These are phyloP conservation scores for Trichoplusia ni DNA, from an alignment of 1,140 invertebrate genomes.

Conservation along the genomic window DNA sequence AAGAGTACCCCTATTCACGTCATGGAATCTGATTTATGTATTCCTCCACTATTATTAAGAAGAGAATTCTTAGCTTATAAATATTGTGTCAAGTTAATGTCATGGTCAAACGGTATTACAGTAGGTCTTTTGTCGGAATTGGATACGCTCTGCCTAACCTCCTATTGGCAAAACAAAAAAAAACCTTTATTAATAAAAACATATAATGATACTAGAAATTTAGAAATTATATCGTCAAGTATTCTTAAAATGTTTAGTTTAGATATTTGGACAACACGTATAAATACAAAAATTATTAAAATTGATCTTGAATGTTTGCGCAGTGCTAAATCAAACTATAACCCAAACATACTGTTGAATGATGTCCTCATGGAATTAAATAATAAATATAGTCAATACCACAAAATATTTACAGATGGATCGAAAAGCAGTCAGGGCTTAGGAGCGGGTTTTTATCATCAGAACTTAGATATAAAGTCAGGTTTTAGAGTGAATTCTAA, in stretches of 20 bases:
- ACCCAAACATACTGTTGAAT: not conserved
- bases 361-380: not conserved
- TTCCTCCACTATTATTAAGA: not conserved
- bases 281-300: not conserved
- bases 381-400: not conserved
- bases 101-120: not conserved
- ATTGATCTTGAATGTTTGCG: not conserved
- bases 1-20: not conserved
- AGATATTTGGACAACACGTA: not conserved
- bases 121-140: not conserved
- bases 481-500: not conserved
- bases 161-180: constrained; percentile 1
- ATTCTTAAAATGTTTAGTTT: not conserved
- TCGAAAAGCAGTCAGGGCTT: not conserved
- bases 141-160: not conserved
- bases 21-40: not conserved
- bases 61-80: not conserved
- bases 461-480: not conserved
- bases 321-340: not conserved
- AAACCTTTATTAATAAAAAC: not conserved
- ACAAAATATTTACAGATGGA: not conserved
- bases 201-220: not conserved
- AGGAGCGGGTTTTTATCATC: not conserved
- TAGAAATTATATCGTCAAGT: not conserved
- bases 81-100: not conserved